Evolutionary conservation across 2,113 vertebrate genomes (phyloP), one percentile per base, ranked within the genome.

Genomic region (Hyla sarda): DNA sequence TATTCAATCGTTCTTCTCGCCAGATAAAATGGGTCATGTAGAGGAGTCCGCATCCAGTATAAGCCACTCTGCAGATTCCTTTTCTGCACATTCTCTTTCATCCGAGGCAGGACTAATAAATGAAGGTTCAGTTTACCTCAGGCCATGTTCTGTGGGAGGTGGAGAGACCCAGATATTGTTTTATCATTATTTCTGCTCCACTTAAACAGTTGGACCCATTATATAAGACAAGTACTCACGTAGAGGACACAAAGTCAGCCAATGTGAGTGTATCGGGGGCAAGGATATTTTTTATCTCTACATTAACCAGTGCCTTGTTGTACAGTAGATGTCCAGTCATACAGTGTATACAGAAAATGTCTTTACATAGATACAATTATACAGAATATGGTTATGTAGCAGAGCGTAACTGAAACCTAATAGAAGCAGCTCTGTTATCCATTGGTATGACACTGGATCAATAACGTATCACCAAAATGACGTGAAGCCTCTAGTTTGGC

Each of bases 131-230:
- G 34, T 28, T 65, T 60, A 62, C 78, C 78, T 81, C 78, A n/a
- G 78, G 78, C 78, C 56, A 47, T 45, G 56, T 81, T 81, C 78
- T 81, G 78, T 81, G 78, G 52, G 78, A 81, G 76, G 78, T 81
- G 56, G 78, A 81, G 78, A 60, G 78, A 65, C 56, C 78, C 78
- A 81, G 78, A 81, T 62, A 81, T 81, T 81, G 78, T 81, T 47
- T 81, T 81, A 81, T 65, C 56, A 81, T 81, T 65, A 81, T 45
- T 81, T 62, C 78, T 5, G 58, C 78, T 81, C 41, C 78, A 81
- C 37, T 65, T 62, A 34, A 81, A 28, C 34, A 25, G 23, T 65
- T 81, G 56, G 56, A 45, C 34, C 56, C 56, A 47, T 81, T 81
- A 65, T 80, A 37, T 80, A 60, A 80, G 6, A 45, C 14, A 62